Evolutionary conservation across 2,113 vertebrate species (phyloP), one percentile per base, ranked within the genome.

Genomic region (Sialia sialis): DNA sequence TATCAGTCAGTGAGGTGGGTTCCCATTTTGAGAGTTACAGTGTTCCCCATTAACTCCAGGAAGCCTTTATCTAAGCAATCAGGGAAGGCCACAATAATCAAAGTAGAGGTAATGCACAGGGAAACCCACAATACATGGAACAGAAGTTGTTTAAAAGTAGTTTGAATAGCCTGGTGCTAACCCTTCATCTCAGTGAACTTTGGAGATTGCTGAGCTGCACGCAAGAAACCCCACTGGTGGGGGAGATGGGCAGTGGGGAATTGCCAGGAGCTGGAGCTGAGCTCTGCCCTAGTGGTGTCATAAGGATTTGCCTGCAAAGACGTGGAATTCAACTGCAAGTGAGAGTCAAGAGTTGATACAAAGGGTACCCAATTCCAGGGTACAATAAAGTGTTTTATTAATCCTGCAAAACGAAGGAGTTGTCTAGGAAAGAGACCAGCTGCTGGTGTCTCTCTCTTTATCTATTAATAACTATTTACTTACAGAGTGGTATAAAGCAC

Each of bases 11-110:
- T 20, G 32, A 62, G 59, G 59, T 77, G 46, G 17, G 73, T 69
- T 84, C 74, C 64, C 43, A 15, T 86, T 90, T 49, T 73, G 64
- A 80, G 63, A 83, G 32, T 30, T 63, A 36, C 4, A 70, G 10
- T 51, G 44, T 25, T 87, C 36, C 39, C 30, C 66, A 26, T 59
- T 75, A 59, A 70, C 48, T 94, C 39, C 81, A 95, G 90, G 92
- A 93, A 91, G 39, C 30, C 66, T 87, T 95, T 84, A 84, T 76
- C 89, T 79, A 32, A 70, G 66, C 66, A 43, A 87, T 48, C 74
- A 77, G 36, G 52, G 56, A 91, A 89, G 73, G 84, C 56, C 66
- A 91, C 81, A 87, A 52, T 70, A 72, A 96, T 48, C n/a, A 60
- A 81, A 78, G 66, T 3, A 62, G 59, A 54, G 15, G 20, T 48